phyloP scores from a whole-genome alignment of 2,797 vertebrate genomes.

The Melanotaenia parkinsoni region DNA sequence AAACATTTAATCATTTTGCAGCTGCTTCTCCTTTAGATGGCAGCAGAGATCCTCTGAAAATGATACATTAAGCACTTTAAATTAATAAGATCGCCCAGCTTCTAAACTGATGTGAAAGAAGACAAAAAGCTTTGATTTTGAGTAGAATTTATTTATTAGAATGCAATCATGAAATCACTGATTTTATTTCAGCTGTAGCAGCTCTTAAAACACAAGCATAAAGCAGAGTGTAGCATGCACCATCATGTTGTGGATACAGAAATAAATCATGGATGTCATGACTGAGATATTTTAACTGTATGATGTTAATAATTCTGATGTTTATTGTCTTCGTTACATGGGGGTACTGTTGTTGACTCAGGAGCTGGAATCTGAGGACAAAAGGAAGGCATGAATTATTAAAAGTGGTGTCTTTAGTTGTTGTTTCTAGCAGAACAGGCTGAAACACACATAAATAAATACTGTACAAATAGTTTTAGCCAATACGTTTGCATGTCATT shows the following conservation, averaged over 20 bases:
- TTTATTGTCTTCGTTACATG: slow-evolving; percentile 33
- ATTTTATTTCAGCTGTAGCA: neutral
- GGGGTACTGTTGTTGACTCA: slow-evolving; percentile 34
- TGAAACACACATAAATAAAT: neutral
- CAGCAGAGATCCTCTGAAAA: slow-evolving; percentile 39
- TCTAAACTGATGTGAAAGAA: slow-evolving; percentile 1
- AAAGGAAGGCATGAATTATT: neutral
- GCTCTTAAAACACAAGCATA: neutral
- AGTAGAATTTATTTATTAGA: slow-evolving; percentile 32
- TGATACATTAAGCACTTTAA: neutral
- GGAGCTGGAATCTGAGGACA: slow-evolving; percentile 64
- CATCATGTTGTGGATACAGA: neutral
- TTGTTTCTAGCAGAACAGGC: neutral
- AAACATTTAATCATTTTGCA: neutral
- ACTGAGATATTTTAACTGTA: neutral
- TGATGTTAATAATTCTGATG: slow-evolving; percentile 28
- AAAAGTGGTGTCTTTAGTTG: neutral
- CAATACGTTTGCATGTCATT: neutral
- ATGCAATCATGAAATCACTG: slow-evolving; percentile 1
- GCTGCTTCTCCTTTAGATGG: slow-evolving; percentile 49
- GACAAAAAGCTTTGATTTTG: neutral
- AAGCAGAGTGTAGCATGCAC: neutral
- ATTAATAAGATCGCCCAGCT: neutral
- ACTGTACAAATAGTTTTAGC: neutral
- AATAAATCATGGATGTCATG: neutral